A percentile compares a stretch with the other conserved stretches of the same genome.
Evolutionary conservation across 1,140 invertebrate species (phyloP).

Genomic region (Bombyx mori): ASM3026992v2 NC_085128.1:15825001-15825500

Average conservation of each 20-base stretch:
- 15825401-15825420: too few species aligned
- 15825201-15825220: neutral
- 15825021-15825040: conserved; percentile 60
- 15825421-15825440: too few species aligned
- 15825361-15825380: too few species aligned
- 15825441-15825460: too few species aligned
- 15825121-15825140: conserved; percentile 32
- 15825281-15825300: neutral
- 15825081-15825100: conserved; percentile 26
- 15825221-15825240: neutral
- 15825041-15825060: conserved; percentile 42
- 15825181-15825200: conserved; percentile 2
- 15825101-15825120: conserved; percentile 26
- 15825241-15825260: neutral
- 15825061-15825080: conserved; percentile 28
- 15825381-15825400: too few species aligned
- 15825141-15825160: conserved; percentile 10
- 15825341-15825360: too few species aligned
- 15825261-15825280: neutral
- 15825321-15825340: too few species aligned
- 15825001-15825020: conserved; percentile 56
- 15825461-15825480: too few species aligned
- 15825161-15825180: neutral
- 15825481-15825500: too few species aligned
- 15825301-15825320: neutral